phyloP scores from a whole-genome alignment of 2,113 vertebrate species.

The Pangasianodon gigas region DNA sequence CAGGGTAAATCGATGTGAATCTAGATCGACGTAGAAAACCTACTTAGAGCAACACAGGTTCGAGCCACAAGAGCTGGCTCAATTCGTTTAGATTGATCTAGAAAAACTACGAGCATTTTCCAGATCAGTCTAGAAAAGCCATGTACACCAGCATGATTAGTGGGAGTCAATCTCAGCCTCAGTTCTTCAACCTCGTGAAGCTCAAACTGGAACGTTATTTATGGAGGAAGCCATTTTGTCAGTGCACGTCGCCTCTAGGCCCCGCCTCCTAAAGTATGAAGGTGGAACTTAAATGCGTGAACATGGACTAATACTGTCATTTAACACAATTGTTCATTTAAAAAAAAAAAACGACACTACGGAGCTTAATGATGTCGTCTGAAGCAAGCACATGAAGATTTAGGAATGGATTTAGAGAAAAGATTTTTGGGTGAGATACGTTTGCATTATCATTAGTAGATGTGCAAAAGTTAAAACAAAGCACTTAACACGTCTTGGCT shows the following conservation, averaged over 20 bases:
- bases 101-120: background rate
- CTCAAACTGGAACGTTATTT: background rate
- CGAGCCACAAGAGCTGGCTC: background rate
- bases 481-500: background rate
- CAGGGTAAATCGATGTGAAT: background rate
- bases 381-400: background rate
- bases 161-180: background rate
- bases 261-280: background rate
- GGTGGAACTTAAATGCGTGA: too few species aligned
- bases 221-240: background rate
- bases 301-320: background rate
- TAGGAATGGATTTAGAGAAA: background rate
- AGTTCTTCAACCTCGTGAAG: background rate
- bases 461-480: background rate
- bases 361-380: background rate
- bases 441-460: background rate
- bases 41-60: background rate
- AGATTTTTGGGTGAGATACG: background rate
- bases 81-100: background rate
- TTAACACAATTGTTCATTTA: background rate
- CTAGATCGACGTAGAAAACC: background rate
- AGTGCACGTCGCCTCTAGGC: background rate
- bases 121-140: background rate
- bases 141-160: background rate
- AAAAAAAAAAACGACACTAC: background rate